Percentiles rank a stretch among this genome's conserved stretches.
These are phyloP conservation scores for Nestor notabilis DNA, from an alignment of 2,113 vertebrate genomes.

Conservation along the genomic window DNA sequence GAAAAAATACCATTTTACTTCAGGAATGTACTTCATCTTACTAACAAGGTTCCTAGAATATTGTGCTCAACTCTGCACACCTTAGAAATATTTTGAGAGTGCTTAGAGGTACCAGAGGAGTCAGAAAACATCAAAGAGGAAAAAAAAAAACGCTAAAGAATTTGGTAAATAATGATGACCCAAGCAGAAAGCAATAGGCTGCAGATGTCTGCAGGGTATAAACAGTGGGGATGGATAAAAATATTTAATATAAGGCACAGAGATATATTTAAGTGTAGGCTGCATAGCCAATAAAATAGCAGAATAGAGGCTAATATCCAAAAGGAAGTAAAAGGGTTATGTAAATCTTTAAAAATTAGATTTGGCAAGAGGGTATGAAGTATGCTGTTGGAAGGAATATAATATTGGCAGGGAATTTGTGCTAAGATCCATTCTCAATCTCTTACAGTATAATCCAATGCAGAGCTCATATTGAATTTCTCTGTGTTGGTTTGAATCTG, in stretches of 20 bases:
- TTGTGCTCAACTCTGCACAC: background rate
- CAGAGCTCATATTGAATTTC: background rate
- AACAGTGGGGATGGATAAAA: background rate
- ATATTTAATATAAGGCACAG: background rate
- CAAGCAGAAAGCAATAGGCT: background rate
- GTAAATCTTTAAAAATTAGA: slow-evolving; percentile 14
- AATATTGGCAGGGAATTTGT: background rate
- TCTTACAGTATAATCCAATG: background rate
- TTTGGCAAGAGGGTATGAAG: background rate
- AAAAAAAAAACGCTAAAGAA: background rate
- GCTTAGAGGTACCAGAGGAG: background rate
- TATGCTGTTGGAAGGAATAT: background rate
- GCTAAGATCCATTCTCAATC: background rate
- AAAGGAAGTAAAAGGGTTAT: background rate
- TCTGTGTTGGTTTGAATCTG: background rate
- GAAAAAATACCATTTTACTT: background rate
- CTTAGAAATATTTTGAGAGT: background rate
- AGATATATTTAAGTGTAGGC: background rate
- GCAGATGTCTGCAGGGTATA: background rate
- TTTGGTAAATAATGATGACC: background rate
- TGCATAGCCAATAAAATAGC: background rate
- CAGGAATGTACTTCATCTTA: background rate
- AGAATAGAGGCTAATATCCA: background rate
- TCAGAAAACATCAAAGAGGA: background rate
- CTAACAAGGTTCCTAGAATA: background rate